Evolutionary conservation across 30 jellyfish, hydroid and myxozoan species (phyloP).

Genomic region (Clytia hemisphaerica): DNA sequence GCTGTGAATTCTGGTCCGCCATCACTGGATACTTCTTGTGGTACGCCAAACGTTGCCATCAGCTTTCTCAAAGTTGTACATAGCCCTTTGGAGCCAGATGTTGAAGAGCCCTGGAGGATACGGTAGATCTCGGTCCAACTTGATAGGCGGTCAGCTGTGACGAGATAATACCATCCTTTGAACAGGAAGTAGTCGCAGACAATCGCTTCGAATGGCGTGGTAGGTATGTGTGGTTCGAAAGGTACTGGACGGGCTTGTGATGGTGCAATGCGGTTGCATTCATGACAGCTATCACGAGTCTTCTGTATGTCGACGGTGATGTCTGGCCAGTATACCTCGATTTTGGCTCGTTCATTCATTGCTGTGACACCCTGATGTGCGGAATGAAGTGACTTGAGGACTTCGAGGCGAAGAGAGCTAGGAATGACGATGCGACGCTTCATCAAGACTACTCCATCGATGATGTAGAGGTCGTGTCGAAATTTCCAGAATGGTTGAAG

Average conservation of each 20-base stretch:
- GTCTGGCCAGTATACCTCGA: conserved; percentile 3
- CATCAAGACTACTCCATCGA: background rate
- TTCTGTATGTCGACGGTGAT: background rate
- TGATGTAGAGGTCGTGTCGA: background rate
- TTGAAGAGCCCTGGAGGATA: background rate
- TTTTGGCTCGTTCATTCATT: background rate
- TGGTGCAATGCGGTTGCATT: conserved; percentile 1
- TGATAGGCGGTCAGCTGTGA: conserved; percentile 2
- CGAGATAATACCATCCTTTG: background rate
- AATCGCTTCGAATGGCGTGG: no score
- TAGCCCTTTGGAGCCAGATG: conserved; percentile 11
- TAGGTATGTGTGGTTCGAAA: no score
- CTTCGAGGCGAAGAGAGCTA: background rate
- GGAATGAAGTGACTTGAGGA: conserved; percentile 2
- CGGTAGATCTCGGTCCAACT: conserved; percentile 10
- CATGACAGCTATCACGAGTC: background rate
- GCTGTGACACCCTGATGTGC: conserved; percentile 7
- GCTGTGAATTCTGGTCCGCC: no score
- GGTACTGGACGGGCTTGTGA: conserved; percentile 16
- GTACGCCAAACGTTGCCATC: background rate
- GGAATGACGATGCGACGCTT: conserved; percentile 5
- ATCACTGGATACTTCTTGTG: background rate
- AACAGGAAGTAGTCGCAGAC: background rate
- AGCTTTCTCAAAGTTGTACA: background rate
- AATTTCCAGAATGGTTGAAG: no score